Percentiles rank a stretch among this genome's conserved stretches.
Evolutionary conservation across 2,113 vertebrate genomes (phyloP).

Genomic region (Globicephala melas): DNA sequence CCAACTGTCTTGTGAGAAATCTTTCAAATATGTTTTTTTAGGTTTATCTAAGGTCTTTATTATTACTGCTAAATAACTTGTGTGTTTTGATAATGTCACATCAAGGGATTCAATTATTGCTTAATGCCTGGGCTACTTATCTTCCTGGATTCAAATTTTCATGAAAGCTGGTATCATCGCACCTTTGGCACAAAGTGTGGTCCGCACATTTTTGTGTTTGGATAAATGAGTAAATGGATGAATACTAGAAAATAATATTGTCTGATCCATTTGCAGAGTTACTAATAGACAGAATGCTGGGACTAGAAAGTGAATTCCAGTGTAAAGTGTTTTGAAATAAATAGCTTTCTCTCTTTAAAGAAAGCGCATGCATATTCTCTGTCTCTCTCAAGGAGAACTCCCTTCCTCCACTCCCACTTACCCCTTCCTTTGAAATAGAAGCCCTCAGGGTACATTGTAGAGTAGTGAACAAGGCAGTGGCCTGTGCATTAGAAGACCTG

Average conservation of each 20-base stretch:
- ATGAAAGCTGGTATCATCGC: not conserved
- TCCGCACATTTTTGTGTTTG: not conserved
- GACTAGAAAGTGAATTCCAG: not conserved
- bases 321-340: not conserved
- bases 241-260: not conserved
- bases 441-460: not conserved
- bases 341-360: not conserved
- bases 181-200: not conserved
- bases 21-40: not conserved
- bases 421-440: not conserved
- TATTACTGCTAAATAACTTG: not conserved
- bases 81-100: not conserved
- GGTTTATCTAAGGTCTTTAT: not conserved
- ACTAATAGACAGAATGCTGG: not conserved
- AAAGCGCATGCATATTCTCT: not conserved
- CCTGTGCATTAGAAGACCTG: fast-evolving
- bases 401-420: not conserved
- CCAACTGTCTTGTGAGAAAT: not conserved
- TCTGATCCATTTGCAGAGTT: not conserved
- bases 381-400: not conserved
- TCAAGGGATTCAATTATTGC: not conserved
- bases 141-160: not conserved
- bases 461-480: not conserved
- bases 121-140: not conserved
- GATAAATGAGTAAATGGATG: not conserved